Conservation (phyloP, 2,888 invertebrate species). For the Cephus runcator region DNA sequence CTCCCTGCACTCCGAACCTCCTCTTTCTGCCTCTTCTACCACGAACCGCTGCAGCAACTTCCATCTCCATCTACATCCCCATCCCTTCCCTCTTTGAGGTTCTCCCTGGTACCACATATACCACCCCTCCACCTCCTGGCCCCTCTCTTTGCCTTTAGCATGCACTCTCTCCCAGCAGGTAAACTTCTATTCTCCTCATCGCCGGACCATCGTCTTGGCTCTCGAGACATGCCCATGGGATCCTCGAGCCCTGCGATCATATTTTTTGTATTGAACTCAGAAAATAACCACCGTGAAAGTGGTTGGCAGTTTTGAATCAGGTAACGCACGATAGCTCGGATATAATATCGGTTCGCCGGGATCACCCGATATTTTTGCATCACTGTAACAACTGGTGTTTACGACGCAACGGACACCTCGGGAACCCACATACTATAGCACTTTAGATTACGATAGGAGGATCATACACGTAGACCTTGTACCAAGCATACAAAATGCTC, state of each 20-base stretch:
- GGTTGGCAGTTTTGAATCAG: constrained; percentile 31
- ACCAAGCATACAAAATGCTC: background rate
- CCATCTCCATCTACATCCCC: constrained; percentile 23
- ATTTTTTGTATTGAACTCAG: constrained; percentile 52
- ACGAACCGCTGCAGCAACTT: constrained; percentile 4
- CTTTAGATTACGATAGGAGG: background rate
- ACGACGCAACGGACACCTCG: background rate
- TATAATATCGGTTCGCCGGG: constrained; percentile 29
- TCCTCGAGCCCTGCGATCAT: constrained; percentile 47
- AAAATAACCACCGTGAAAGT: constrained; percentile 43
- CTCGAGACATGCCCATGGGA: constrained; percentile 45
- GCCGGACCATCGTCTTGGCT: constrained; percentile 7
- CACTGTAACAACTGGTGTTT: background rate
- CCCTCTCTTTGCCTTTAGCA: constrained; percentile 23
- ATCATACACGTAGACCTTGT: background rate
- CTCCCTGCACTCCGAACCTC: background rate
- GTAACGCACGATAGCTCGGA: constrained; percentile 32
- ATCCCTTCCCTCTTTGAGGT: constrained; percentile 17
- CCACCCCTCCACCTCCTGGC: constrained; percentile 20
- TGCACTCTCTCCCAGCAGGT: constrained; percentile 39
- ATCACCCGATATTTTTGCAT: background rate
- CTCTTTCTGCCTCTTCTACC: constrained; percentile 13
- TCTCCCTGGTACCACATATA: constrained; percentile 26
- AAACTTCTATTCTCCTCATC: constrained; percentile 43
- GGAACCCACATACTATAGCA: background rate